Evolutionary conservation across 2,113 vertebrate species (phyloP).

Genomic region (Petromus typicus): DNA sequence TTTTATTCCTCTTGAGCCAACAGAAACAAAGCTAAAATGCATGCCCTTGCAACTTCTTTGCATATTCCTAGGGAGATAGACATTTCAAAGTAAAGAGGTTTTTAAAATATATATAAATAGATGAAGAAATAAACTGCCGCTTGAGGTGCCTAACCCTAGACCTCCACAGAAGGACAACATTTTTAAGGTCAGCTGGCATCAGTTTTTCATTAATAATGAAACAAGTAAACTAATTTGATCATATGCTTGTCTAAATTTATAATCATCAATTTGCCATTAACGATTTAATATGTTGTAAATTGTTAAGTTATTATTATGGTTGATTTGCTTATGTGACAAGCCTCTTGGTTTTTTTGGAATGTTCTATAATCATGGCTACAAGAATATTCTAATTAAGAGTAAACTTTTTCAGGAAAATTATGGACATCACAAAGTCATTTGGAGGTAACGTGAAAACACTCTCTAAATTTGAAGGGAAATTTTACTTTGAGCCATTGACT

Average conservation of each 20-base stretch:
- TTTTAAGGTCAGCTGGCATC: slow-evolving; percentile 36
- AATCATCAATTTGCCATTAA: slow-evolving; percentile 45
- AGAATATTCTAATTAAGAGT: slow-evolving; percentile 28
- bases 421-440: slow-evolving; percentile 26
- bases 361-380: not conserved
- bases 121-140: not conserved
- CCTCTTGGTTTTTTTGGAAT: slow-evolving; percentile 31
- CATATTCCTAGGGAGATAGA: not conserved
- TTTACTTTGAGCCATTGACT: not conserved
- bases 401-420: not conserved
- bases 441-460: not conserved
- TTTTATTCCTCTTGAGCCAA: not conserved
- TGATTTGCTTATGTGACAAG: not conserved
- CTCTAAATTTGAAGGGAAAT: not conserved
- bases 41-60: not conserved
- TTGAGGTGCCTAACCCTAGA: not conserved
- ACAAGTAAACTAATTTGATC: slow-evolving; percentile 49
- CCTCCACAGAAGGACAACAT: not conserved
- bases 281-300: slow-evolving; percentile 1
- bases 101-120: not conserved
- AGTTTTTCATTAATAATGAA: slow-evolving; percentile 53
- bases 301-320: slow-evolving; percentile 6
- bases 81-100: not conserved
- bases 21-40: not conserved
- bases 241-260: slow-evolving; percentile 22